phyloP scores from a whole-genome alignment of 2,797 vertebrate species.

The Phrynocephalus guinanensis region DNA sequence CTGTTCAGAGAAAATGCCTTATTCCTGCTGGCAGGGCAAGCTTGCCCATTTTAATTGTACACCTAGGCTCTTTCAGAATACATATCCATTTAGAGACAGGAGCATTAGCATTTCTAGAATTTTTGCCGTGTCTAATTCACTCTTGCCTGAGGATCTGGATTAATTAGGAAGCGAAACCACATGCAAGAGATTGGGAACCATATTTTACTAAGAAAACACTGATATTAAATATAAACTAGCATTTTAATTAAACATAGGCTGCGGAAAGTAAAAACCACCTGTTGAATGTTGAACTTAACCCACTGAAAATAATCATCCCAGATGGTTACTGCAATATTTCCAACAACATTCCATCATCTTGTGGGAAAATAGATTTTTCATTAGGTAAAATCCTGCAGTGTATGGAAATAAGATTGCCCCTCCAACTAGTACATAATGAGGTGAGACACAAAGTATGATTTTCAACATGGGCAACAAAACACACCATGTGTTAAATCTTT shows the following conservation, averaged over 20 bases:
- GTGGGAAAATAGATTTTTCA: neutral
- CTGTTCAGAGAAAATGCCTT: constrained; percentile 11
- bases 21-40: constrained; percentile 36
- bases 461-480: no score
- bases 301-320: neutral
- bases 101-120: constrained; percentile 20
- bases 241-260: constrained; percentile 34
- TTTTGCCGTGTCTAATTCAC: neutral
- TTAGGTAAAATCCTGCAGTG: neutral
- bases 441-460: no score
- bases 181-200: neutral
- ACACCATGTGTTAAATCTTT: no score
- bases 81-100: constrained; percentile 1
- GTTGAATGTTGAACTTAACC: neutral
- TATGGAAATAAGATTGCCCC: neutral
- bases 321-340: constrained; percentile 2
- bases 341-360: neutral
- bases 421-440: neutral
- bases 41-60: constrained; percentile 1
- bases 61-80: constrained; percentile 18
- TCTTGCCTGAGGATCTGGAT: constrained; percentile 13
- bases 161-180: constrained; percentile 35
- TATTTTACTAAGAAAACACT: constrained; percentile 20
- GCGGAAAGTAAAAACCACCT: neutral
- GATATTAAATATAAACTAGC: constrained; percentile 24